Evolutionary conservation across 2,113 vertebrate species (phyloP), one percentile per base, ranked within the genome.

Genomic region (Sisor rabdophorus): DNA sequence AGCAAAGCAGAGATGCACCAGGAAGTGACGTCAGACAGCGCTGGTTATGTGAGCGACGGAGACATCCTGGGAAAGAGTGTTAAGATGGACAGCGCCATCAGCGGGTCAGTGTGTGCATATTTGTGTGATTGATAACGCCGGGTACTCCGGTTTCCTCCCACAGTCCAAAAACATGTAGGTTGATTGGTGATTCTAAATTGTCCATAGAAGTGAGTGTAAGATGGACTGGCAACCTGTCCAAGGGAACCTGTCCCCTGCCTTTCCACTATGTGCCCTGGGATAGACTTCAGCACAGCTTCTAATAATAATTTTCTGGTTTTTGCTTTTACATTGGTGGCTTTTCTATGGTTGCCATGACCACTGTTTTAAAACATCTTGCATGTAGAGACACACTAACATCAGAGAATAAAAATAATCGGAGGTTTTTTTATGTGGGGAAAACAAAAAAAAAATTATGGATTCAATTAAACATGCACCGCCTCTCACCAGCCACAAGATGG

Each of bases 31-130:
- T 79, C 91, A 86, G 93, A 94, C 0, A 88, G 90, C 10, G 80
- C 89, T 0, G 94, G 94, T 30, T 95, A 96, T 75, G 93, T 94
- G 92, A 95, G 93, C 0, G 94, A 95, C 0, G 94, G 94, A 0
- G 94, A 95, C 0, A 88, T 95, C 54, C 88, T 95, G 80, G 90
- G 92, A 77, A 95, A 94, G 88, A 93, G 91, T 70, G 85, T 92
- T 69, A 82, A 91, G 32, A 82, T 89, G 0, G 93, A 96, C 1
- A 91, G 93, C 48, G 84, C 93, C 78, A 90, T 92, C 0, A 94
- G 93, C 0, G 94, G 94, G 94, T 95, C 63, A 91, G 94, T 82
- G 53, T 48, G 19, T 26, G 11, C 20, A n/a, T 36, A 36, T 28
- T 16, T 67, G 36, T 16, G 9, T 2, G 3, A 28, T 50, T 26